Conservation (phyloP, 2,113 vertebrate genomes). For the Ginglymostoma cirratum region DNA sequence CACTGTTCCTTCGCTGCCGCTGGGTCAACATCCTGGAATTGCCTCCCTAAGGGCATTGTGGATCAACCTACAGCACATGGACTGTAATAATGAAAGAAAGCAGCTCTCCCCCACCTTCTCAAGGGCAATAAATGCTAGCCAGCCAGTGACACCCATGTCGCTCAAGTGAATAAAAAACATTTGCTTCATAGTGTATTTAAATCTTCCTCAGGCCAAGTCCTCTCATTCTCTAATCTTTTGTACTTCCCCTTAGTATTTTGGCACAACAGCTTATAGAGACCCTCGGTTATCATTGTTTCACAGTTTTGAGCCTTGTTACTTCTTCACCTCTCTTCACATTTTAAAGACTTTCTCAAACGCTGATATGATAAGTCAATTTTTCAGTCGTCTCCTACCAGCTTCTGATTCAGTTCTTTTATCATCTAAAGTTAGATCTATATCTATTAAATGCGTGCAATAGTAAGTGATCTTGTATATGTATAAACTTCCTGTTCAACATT, state of each 20-base stretch:
- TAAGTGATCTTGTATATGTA: background rate
- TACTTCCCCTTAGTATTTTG: background rate
- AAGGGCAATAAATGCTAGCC: no score
- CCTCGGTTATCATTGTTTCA: no score
- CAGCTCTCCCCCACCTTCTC: no score
- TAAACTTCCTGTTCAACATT: background rate
- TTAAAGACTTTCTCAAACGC: no score
- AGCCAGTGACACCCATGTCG: no score
- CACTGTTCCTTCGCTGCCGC: no score
- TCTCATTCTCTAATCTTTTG: background rate
- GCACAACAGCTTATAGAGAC: background rate
- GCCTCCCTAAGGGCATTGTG: no score
- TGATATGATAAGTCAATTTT: background rate
- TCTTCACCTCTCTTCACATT: background rate
- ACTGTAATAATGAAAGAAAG: no score
- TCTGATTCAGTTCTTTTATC: background rate
- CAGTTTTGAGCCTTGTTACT: no score
- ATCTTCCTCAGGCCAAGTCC: background rate
- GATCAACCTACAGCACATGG: no score
- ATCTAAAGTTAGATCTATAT: background rate
- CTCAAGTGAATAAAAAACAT: no score
- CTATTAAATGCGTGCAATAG: background rate
- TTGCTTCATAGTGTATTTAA: background rate
- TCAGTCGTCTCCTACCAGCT: background rate
- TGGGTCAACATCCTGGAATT: no score